Evolutionary conservation across 1,140 invertebrate species (phyloP).

Genomic region (Drosophila triauraria): DNA sequence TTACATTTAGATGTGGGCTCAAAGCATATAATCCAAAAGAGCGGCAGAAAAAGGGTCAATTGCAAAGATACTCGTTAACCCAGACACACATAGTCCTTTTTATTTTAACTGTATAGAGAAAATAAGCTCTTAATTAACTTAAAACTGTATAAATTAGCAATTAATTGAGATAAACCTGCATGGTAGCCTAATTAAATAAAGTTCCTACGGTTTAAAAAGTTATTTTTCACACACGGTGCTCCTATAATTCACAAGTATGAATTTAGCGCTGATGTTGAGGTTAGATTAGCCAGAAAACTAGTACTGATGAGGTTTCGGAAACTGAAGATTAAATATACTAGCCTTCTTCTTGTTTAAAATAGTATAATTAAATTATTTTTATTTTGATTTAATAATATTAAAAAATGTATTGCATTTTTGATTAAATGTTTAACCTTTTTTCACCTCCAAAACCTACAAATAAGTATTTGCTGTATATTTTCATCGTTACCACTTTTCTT

Average conservation of each 20-base stretch:
- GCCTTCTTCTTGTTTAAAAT: no score
- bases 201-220: neutral
- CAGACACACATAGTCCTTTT: neutral
- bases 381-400: no score
- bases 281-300: no score
- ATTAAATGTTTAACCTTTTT: no score
- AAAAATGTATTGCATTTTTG: no score
- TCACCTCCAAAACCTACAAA: no score
- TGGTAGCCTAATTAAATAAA: neutral
- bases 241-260: neutral
- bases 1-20: conserved; percentile 74
- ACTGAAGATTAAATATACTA: no score
- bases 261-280: neutral
- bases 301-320: no score
- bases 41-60: conserved; percentile 17
- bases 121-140: neutral
- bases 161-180: neutral
- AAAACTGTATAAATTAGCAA: neutral
- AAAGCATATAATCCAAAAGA: conserved; percentile 45
- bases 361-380: no score
- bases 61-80: neutral
- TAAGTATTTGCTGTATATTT: neutral
- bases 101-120: neutral
- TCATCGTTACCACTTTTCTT: neutral
- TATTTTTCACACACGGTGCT: no score